These are phyloP conservation scores for Drosophila nigritarsus DNA, from an alignment of 2,888 invertebrate species.

Conservation along the genomic window DNA sequence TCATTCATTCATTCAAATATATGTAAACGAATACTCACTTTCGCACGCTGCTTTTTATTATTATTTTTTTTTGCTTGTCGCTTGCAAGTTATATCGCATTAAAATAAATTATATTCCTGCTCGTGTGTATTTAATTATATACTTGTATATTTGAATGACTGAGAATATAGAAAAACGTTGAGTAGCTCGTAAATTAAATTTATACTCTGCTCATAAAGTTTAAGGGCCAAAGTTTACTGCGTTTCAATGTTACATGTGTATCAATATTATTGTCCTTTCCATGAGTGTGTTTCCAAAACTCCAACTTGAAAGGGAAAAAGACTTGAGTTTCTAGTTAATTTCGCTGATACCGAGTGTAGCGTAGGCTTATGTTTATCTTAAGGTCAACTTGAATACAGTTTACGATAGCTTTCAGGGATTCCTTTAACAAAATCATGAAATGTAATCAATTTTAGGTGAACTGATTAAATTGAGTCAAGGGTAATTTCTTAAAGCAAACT, in stretches of 20 bases:
- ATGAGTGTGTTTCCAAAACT: neutral
- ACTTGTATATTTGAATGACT: slow-evolving; percentile 4
- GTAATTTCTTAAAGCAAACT: neutral
- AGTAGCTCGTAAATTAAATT: slow-evolving; percentile 43
- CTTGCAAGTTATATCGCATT: neutral
- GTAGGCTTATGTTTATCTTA: neutral
- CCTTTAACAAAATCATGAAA: neutral
- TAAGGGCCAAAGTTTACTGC: neutral
- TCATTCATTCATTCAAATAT: slow-evolving; percentile 55
- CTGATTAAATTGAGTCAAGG: neutral
- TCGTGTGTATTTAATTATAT: slow-evolving; percentile 33
- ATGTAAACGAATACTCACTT: slow-evolving; percentile 28
- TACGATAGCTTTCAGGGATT: neutral
- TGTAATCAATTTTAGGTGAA: neutral
- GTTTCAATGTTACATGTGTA: neutral
- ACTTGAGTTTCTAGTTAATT: neutral
- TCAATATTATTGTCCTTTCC: neutral
- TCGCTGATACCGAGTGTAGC: neutral
- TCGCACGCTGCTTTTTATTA: slow-evolving; percentile 26
- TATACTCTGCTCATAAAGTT: slow-evolving; percentile 5
- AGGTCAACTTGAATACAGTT: no score
- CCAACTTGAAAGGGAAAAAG: neutral
- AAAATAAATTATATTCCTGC: slow-evolving; percentile 33
- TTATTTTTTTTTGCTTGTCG: neutral
- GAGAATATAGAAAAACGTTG: slow-evolving; percentile 6